Base-by-base conservation (phyloP, 2,113 vertebrate genomes). In the Ascaphus truei region DNA sequence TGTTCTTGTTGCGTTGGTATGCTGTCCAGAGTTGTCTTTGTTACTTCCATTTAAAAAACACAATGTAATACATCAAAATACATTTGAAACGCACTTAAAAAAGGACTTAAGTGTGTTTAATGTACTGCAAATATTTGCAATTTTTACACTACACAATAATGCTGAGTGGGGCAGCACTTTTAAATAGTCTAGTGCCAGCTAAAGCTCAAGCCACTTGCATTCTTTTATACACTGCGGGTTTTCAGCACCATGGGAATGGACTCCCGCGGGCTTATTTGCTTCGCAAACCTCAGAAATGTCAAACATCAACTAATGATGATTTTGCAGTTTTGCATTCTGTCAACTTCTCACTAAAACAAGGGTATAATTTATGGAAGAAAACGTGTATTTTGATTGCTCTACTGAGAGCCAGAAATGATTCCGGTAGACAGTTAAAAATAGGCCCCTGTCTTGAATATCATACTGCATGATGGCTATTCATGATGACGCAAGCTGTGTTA, bases 131-230 rank as follows among this genome's bases (percentile, higher is more conserved):
- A n/a, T n/a, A n/a, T n/a, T n/a, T n/a, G n/a, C n/a, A n/a, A n/a
- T n/a, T n/a, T n/a, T n/a, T n/a, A n/a, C n/a, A n/a, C n/a, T n/a
- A n/a, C n/a, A n/a, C n/a, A n/a, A n/a, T n/a, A n/a, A n/a, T n/a
- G n/a, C n/a, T n/a, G n/a, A n/a, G n/a, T n/a, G n/a, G n/a, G n/a
- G n/a, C n/a, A n/a, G n/a, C n/a, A n/a, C n/a, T n/a, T n/a, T n/a
- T n/a, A n/a, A n/a, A n/a, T n/a, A n/a, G n/a, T n/a, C n/a, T n/a
- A n/a, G n/a, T n/a, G n/a, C 13, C 18, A 15, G 31, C 33, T 39
- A 26, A 59, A n/a, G 13, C 56, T 26, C 30, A 15, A 59, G 34
- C 25, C 56, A 59, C 39, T 59, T 43, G 20, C 37, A 41, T 43
- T 43, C 25, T 41, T 2, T 18, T n/a, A n/a, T n/a, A n/a, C n/a